Percentiles rank a stretch among this genome's conserved stretches.
phyloP scores from a whole-genome alignment of 2,113 vertebrate genomes.

The Columba janthina region DNA sequence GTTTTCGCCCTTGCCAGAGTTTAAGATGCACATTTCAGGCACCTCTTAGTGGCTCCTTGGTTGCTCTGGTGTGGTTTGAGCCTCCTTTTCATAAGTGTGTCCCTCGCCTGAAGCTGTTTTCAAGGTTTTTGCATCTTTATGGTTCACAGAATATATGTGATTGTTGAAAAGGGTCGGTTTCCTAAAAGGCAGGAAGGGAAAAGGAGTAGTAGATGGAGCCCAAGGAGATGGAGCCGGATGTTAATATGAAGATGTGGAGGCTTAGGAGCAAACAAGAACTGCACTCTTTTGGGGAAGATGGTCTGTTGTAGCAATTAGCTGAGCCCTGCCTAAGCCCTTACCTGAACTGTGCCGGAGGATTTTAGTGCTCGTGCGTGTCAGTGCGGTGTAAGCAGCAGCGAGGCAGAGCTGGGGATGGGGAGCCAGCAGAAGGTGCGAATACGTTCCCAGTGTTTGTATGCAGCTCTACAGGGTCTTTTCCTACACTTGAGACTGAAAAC shows the following conservation, averaged over 20 bases:
- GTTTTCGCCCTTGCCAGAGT: background rate
- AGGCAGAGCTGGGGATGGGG: background rate
- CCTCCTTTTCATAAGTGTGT: background rate
- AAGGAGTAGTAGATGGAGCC: background rate
- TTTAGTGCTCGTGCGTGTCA: fast-evolving
- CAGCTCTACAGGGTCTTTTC: background rate
- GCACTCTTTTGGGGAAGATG: background rate
- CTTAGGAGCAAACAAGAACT: background rate
- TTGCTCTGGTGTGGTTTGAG: background rate
- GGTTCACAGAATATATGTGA: background rate
- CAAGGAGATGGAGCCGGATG: background rate
- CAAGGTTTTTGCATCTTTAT: background rate
- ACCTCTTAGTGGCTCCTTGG: too few relatives aligned
- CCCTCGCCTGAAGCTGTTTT: background rate
- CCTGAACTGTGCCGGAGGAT: background rate
- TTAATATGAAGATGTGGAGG: background rate
- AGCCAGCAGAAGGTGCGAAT: background rate
- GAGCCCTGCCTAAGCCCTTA: background rate
- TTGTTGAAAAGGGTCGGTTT: background rate
- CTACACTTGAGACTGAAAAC: background rate
- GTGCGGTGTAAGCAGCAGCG: background rate
- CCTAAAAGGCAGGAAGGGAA: background rate
- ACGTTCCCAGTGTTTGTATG: background rate
- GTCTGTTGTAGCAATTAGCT: background rate
- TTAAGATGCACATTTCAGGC: background rate